Conservation (phyloP, 1,140 invertebrate genomes). For the Bombyx mandarina region DNA sequence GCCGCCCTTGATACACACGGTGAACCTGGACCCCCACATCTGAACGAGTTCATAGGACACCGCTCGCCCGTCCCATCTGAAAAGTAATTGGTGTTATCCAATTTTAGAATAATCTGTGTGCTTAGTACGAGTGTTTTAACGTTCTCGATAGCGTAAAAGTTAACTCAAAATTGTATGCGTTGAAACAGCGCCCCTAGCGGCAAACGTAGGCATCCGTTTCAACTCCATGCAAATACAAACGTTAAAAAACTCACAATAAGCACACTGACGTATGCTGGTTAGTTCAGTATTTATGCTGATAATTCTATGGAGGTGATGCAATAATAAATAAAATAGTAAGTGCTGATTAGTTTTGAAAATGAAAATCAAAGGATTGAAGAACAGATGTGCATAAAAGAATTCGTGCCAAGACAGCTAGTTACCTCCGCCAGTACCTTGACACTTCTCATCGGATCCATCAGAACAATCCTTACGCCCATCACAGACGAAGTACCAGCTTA, state of each 20-base stretch:
- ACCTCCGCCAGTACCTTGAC: conserved; percentile 69
- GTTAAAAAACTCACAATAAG: no score
- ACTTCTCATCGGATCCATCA: conserved; percentile 89
- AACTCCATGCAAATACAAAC: no score
- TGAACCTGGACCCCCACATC: conserved; percentile 68
- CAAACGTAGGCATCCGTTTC: no score
- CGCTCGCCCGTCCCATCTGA: conserved; percentile 49
- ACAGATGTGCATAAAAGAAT: conserved; percentile 2
- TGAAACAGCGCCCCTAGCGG: no score
- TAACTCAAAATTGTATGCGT: no score
- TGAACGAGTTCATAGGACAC: conserved; percentile 75
- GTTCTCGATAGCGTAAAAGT: no score
- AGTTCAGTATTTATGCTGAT: no score
- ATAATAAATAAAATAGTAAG: no score
- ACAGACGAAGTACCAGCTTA: conserved; percentile 93
- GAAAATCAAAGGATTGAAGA: conserved; percentile 5
- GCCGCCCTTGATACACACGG: conserved; percentile 81
- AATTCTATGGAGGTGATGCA: no score
- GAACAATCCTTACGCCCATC: conserved; percentile 90
- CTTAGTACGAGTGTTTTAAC: no score
- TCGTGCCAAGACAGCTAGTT: conserved; percentile 40
- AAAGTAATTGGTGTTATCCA: conserved; percentile 1
- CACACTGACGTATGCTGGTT: no score
- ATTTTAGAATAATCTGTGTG: no score
- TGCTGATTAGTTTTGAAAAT: conserved; percentile 1